A percentile compares a stretch with the other conserved stretches of the same genome.
Conservation (phyloP, 2,797 vertebrate genomes). For the Lateolabrax maculatus region DNA sequence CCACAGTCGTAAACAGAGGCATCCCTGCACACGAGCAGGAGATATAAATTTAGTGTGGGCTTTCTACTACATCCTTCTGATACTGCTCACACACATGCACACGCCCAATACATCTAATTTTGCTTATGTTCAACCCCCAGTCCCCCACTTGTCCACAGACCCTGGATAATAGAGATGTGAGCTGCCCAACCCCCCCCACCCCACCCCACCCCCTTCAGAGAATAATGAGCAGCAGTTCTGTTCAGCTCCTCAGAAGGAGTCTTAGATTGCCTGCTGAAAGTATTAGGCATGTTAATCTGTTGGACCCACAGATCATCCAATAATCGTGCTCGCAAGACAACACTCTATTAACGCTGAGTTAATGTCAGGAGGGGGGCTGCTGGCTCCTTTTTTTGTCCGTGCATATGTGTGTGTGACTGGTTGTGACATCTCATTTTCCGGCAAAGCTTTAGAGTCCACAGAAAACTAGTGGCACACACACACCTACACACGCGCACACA, state of each 20-base stretch:
- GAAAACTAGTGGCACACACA: slow-evolving; percentile 34
- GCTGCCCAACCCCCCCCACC: slow-evolving; percentile 32
- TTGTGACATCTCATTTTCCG: slow-evolving; percentile 76
- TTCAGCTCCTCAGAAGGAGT: slow-evolving; percentile 77
- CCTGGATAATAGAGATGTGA: slow-evolving; percentile 77
- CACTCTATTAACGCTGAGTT: slow-evolving; percentile 83
- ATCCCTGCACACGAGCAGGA: slow-evolving; percentile 8
- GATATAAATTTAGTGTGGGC: slow-evolving; percentile 24
- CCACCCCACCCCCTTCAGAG: slow-evolving; percentile 13
- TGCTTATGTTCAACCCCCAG: slow-evolving; percentile 37
- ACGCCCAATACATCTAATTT: slow-evolving; percentile 40
- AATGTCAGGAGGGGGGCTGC: slow-evolving; percentile 70
- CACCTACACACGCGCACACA: slow-evolving; percentile 14
- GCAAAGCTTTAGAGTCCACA: slow-evolving; percentile 81
- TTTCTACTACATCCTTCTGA: slow-evolving; percentile 27
- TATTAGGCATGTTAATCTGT: slow-evolving; percentile 89
- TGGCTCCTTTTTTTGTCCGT: slow-evolving; percentile 12
- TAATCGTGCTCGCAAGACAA: slow-evolving; percentile 82
- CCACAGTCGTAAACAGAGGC: slow-evolving; percentile 40
- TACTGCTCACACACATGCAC: slow-evolving; percentile 4
- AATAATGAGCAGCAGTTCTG: slow-evolving; percentile 76
- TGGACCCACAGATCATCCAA: slow-evolving; percentile 88
- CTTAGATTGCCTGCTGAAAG: slow-evolving; percentile 85
- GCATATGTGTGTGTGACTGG: slow-evolving; percentile 30
- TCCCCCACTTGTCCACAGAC: slow-evolving; percentile 60